A percentile compares a stretch with the other conserved stretches of the same genome.
Evolutionary conservation across 2,888 invertebrate species (phyloP).

Genomic region (Volucella bombylans): DNA sequence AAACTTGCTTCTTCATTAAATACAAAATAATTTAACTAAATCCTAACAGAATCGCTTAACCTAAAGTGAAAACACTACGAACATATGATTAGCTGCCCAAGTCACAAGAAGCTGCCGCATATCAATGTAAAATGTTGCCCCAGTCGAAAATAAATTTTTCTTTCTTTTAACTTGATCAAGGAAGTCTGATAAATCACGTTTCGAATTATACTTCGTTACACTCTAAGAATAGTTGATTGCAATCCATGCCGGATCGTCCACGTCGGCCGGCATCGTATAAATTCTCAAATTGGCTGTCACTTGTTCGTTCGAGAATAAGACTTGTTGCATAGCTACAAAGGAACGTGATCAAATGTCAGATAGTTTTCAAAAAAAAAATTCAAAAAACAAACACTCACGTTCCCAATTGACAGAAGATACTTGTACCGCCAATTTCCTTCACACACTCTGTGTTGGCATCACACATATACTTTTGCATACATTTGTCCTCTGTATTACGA

Average conservation of each 20-base stretch:
- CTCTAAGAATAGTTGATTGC: slow-evolving; percentile 91
- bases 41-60: slow-evolving; percentile 52
- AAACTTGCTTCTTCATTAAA: slow-evolving; percentile 50
- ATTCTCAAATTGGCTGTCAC: slow-evolving; percentile 89
- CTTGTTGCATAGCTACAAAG: slow-evolving; percentile 91
- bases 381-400: slow-evolving; percentile 86
- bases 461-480: slow-evolving; percentile 94
- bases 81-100: slow-evolving; percentile 55
- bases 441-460: slow-evolving; percentile 95
- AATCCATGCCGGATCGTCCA: slow-evolving; percentile 92
- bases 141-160: slow-evolving; percentile 59
- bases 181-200: slow-evolving; percentile 16
- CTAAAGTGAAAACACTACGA: slow-evolving; percentile 66
- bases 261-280: slow-evolving; percentile 93
- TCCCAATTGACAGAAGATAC: slow-evolving; percentile 95
- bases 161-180: slow-evolving; percentile 27
- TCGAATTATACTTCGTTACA: slow-evolving; percentile 91
- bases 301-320: slow-evolving; percentile 90
- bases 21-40: slow-evolving; percentile 70
- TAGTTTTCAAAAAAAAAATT: not conserved
- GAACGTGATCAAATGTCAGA: slow-evolving; percentile 4
- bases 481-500: slow-evolving; percentile 89
- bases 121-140: slow-evolving; percentile 67
- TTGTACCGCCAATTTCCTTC: slow-evolving; percentile 90
- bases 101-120: slow-evolving; percentile 40